A percentile compares a stretch with the other conserved stretches of the same genome.
Evolutionary conservation across 92 coral and sea anemone species (phyloP).

Genomic region (Epizoanthus ramosus): DNA sequence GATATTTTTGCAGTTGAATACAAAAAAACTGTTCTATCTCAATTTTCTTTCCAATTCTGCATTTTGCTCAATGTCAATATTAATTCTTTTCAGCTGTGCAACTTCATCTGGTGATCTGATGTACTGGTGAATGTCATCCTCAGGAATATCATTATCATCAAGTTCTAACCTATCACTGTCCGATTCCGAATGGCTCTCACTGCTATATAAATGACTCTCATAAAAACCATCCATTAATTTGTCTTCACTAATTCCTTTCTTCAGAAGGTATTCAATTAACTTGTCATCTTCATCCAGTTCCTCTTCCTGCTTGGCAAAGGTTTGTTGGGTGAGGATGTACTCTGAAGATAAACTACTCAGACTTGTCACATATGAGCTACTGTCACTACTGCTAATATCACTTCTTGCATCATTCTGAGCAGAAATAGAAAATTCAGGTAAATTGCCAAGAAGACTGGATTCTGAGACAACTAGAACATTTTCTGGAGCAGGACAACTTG

Average conservation of each 20-base stretch:
- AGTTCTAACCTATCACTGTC: constrained; percentile 67
- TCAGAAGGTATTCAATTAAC: constrained; percentile 57
- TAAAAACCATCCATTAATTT: constrained; percentile 67
- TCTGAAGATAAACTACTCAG: constrained; percentile 16
- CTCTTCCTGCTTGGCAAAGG: constrained; percentile 5
- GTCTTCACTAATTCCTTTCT: constrained; percentile 57
- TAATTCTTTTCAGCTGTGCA: constrained; percentile 46
- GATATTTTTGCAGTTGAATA: too few relatives aligned
- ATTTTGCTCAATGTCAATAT: not conserved
- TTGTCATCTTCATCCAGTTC: constrained; percentile 48
- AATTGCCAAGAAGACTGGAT: not conserved
- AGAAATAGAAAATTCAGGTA: not conserved
- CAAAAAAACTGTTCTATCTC: too few relatives aligned
- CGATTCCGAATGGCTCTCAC: constrained; percentile 29
- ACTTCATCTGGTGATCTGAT: constrained; percentile 47
- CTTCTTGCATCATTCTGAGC: not conserved
- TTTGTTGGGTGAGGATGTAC: not conserved
- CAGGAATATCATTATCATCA: constrained; percentile 72
- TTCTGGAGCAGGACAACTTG: not conserved
- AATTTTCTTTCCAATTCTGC: not conserved
- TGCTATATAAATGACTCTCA: constrained; percentile 54
- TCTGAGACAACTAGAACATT: not conserved
- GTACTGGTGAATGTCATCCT: constrained; percentile 64
- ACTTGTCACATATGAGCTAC: not conserved
- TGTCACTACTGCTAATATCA: constrained; percentile 1